phyloP scores from a whole-genome alignment of 2,888 invertebrate species.

The Melanostoma scalare region DNA sequence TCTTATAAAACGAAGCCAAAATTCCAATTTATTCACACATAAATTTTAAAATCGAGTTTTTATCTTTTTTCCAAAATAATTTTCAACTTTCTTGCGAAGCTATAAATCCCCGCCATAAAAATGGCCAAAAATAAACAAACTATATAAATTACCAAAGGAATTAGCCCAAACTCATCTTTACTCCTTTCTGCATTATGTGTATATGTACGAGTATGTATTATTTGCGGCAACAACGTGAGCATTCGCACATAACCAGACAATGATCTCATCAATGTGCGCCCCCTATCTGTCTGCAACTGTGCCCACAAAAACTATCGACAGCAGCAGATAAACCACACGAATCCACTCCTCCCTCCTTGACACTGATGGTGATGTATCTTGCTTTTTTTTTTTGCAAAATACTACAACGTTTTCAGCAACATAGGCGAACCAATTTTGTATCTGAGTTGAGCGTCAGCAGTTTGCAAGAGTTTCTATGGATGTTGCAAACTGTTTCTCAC shows the following conservation, averaged over 20 bases:
- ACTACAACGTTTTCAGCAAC: slow-evolving; percentile 6
- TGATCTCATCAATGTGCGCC: slow-evolving; percentile 67
- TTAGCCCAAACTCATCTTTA: slow-evolving; percentile 1
- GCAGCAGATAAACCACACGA: background rate
- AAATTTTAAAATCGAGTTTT: background rate
- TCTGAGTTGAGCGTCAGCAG: too few species aligned
- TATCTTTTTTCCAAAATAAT: background rate
- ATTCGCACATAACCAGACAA: slow-evolving; percentile 59
- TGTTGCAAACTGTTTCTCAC: slow-evolving; percentile 2
- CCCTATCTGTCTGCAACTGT: slow-evolving; percentile 60
- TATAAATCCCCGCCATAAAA: slow-evolving; percentile 18
- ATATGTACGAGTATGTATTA: background rate
- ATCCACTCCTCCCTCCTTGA: background rate
- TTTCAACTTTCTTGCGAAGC: background rate
- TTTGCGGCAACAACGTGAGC: background rate
- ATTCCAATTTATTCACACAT: slow-evolving; percentile 10
- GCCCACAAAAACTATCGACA: slow-evolving; percentile 33
- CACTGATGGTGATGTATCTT: background rate
- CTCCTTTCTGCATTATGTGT: background rate
- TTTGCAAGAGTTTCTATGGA: background rate
- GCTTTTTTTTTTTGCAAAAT: slow-evolving; percentile 6
- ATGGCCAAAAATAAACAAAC: slow-evolving; percentile 19
- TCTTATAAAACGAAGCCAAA: background rate
- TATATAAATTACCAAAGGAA: slow-evolving; percentile 13
- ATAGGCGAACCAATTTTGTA: background rate